Evolutionary conservation across 1,140 invertebrate genomes (phyloP), one percentile per base, ranked within the genome.

Genomic region (Steinernema feltiae): DNA sequence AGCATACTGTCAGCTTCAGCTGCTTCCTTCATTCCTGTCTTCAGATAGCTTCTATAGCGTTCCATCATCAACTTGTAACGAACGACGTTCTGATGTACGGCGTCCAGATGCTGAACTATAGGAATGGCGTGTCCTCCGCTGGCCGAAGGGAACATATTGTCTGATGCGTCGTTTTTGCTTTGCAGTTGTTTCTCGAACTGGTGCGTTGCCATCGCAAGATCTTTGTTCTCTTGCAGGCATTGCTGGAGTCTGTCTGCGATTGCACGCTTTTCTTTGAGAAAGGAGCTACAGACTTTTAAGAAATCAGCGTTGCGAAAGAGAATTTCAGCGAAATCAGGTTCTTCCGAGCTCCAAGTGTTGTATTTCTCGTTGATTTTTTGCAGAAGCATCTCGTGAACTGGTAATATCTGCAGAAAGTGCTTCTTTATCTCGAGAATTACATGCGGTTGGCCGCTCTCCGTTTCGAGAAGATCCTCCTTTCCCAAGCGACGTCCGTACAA

Each of bases 61-160:
- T 84, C 80, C 80, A 82, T 82, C 69, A 84, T 48, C 31, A 83
- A 71, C 31, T 69, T 73, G 72, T 82, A 82, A 1, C 81, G 80
- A 27, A 84, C 75, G n/a, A 82, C 69, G 63, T 82, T 81, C 46
- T 82, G 80, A 72, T 82, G 80, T 18, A 82, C 83, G 7, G 72
- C 74, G 69, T 83, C 82, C 32, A 82, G 48, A n/a, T 82, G 80
- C 80, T 78, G 41, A 63, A 82, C 82, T 27, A 81, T 70, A 32
- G 80, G 81, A 70, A 85, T 85, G 1, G 73, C 83, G 12, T 72
- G 63, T 30, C 73, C 30, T 48, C 27, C 73, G 17, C 27, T 76
- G 32, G 48, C 18, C 15, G 32, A 15, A 7, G 48, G 48, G 30
- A 48, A 73, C 29, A 48, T 21, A 48, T 32, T 71, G 0, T 69